These are phyloP conservation scores for Jaculus jaculus DNA, from an alignment of 2,113 vertebrate species.

Conservation along the genomic window DNA sequence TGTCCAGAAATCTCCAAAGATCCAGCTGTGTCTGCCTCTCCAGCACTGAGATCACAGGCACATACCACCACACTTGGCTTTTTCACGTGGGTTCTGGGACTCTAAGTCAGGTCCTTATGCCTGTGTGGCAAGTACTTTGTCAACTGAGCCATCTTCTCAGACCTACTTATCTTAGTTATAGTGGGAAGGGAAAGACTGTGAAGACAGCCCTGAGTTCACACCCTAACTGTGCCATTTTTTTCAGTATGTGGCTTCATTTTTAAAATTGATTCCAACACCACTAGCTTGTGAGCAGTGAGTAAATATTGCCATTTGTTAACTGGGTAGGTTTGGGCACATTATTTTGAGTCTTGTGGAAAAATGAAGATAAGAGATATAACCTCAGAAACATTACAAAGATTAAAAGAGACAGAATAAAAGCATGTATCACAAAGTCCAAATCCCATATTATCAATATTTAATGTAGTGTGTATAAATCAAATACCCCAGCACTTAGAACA, in stretches of 20 bases:
- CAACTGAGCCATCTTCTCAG: too few relatives aligned
- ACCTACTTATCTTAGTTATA: too few relatives aligned
- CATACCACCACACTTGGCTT: too few relatives aligned
- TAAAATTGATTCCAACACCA: not conserved
- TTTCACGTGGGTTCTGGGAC: too few relatives aligned
- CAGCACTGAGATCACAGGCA: too few relatives aligned
- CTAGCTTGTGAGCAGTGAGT: not conserved
- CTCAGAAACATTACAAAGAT: not conserved
- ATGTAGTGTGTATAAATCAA: not conserved
- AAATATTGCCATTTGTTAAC: not conserved
- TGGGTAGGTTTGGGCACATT: not conserved
- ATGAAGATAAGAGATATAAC: not conserved
- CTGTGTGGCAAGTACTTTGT: too few relatives aligned
- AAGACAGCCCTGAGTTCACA: not conserved
- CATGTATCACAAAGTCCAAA: not conserved
- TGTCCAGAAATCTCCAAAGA: too few relatives aligned
- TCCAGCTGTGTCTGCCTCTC: too few relatives aligned
- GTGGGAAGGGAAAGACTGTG: not conserved
- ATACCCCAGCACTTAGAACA: not conserved
- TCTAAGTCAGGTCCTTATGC: too few relatives aligned
- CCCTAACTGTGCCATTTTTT: not conserved
- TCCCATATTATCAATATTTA: not conserved
- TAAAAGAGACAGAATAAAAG: not conserved
- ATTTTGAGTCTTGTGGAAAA: slow-evolving; percentile 42
- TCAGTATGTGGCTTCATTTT: not conserved